Percentiles rank a stretch among this genome's conserved stretches.
Conservation (phyloP, 2,113 vertebrate genomes). For the Penelope pileata region DNA sequence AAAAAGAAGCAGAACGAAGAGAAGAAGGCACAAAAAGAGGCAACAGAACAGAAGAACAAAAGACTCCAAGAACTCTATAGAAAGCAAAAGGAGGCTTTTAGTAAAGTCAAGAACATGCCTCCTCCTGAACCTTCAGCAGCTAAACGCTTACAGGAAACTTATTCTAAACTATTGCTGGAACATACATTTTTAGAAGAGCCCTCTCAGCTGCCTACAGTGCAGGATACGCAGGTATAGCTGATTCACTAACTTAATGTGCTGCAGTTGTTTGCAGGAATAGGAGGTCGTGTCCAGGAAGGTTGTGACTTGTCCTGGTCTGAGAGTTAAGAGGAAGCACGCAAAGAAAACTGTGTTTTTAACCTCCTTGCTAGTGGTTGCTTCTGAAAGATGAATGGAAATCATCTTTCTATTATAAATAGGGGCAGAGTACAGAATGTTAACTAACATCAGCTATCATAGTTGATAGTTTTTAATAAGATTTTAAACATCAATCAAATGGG, state of each 20-base stretch:
- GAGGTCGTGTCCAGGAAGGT: neutral
- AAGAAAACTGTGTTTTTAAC: neutral
- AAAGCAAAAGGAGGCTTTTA: slow-evolving; percentile 86
- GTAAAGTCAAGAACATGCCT: slow-evolving; percentile 62
- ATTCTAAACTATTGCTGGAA: slow-evolving; percentile 85
- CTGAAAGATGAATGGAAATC: neutral
- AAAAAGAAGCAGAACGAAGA: slow-evolving; percentile 89
- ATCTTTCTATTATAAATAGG: neutral
- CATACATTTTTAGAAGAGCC: slow-evolving; percentile 78
- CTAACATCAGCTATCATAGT: neutral
- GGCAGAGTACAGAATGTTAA: neutral
- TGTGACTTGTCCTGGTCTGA: neutral
- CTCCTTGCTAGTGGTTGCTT: neutral
- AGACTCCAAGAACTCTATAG: slow-evolving; percentile 94
- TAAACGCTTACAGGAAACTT: slow-evolving; percentile 83
- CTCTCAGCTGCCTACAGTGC: slow-evolving; percentile 31
- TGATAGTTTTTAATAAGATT: neutral
- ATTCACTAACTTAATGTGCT: neutral
- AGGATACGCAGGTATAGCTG: slow-evolving; percentile 76
- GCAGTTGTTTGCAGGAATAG: slow-evolving; percentile 6
- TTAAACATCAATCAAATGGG: neutral
- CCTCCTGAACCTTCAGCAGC: slow-evolving; percentile 73
- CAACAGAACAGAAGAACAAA: slow-evolving; percentile 84
- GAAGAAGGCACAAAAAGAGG: slow-evolving; percentile 87
- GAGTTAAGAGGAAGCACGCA: neutral